Evolutionary conservation across 2,888 invertebrate species (phyloP).

Genomic region (Caenorhabditis plicata): DNA sequence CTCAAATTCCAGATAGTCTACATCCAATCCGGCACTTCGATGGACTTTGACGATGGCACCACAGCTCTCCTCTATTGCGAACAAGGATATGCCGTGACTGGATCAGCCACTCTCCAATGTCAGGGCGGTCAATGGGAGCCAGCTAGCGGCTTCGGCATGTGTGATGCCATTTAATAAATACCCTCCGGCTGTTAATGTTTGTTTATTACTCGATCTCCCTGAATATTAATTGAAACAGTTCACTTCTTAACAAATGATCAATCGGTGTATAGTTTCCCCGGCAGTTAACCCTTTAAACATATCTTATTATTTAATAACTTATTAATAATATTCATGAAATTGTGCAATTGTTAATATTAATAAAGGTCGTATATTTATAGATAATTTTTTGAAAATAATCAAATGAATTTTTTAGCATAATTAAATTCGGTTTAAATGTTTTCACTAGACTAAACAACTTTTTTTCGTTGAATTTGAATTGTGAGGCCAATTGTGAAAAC

Average conservation of each 20-base stretch:
- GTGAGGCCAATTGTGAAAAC: no score
- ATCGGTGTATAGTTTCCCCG: no score
- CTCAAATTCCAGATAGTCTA: conserved; percentile 23
- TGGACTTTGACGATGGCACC: conserved; percentile 40
- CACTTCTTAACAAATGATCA: no score
- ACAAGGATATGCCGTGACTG: conserved; percentile 37
- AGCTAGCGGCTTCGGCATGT: conserved; percentile 31
- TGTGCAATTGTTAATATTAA: neutral
- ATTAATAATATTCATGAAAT: no score
- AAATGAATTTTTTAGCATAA: neutral
- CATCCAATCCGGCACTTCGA: conserved; percentile 33
- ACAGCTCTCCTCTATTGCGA: conserved; percentile 43
- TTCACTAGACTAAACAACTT: no score
- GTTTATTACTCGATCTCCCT: no score
- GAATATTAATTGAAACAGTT: no score
- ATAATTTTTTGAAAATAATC: neutral
- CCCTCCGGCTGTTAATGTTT: no score
- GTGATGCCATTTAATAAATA: conserved; percentile 32
- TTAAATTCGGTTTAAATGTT: no score
- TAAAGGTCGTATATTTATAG: neutral
- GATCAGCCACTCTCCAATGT: conserved; percentile 35
- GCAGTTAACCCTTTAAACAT: no score
- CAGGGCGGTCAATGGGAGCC: conserved; percentile 32
- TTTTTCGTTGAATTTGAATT: neutral
- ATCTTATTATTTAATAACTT: no score